A percentile compares a stretch with the other conserved stretches of the same genome.
Conservation (phyloP, 1,140 invertebrate genomes). For the Scaptodrosophila lebanonensis region DNA sequence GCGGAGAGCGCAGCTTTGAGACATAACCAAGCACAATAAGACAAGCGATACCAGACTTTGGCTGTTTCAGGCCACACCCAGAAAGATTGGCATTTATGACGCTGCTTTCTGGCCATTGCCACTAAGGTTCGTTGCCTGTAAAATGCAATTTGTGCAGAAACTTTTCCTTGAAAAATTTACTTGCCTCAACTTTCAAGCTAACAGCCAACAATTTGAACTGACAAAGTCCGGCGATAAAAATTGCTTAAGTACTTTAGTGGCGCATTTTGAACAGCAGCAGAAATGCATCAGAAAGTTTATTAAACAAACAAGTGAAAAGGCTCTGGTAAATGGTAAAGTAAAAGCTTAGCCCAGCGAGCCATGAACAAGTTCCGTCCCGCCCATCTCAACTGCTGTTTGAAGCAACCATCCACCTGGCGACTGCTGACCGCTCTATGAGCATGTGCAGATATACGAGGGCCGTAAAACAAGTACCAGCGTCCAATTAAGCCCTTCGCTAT, state of each 20-base stretch:
- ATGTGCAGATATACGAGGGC: too few species aligned
- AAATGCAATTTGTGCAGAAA: conserved; percentile 61
- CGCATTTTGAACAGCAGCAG: conserved; percentile 5
- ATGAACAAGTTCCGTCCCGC: too few species aligned
- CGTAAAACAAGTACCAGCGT: too few species aligned
- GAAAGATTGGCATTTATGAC: conserved; percentile 55
- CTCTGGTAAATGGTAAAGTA: too few species aligned
- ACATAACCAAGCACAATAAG: conserved; percentile 23
- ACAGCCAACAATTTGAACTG: conserved; percentile 64
- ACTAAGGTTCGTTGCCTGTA: conserved; percentile 17
- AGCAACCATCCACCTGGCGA: too few species aligned
- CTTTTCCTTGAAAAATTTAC: conserved; percentile 34
- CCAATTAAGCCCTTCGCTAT: too few species aligned
- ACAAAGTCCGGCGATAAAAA: conserved; percentile 67
- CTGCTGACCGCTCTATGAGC: too few species aligned
- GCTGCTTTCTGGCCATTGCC: conserved; percentile 36
- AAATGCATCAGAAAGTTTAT: conserved; percentile 49
- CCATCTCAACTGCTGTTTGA: too few species aligned
- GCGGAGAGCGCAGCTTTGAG: conserved; percentile 9
- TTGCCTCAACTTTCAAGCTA: conserved; percentile 43
- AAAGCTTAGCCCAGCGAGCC: too few species aligned
- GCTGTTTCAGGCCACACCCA: conserved; percentile 46
- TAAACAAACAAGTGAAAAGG: conserved; percentile 68
- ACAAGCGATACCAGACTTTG: conserved; percentile 17
- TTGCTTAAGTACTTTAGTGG: conserved; percentile 67